These are phyloP conservation scores for Astur gentilis DNA, from an alignment of 2,113 vertebrate species.

Conservation along the genomic window DNA sequence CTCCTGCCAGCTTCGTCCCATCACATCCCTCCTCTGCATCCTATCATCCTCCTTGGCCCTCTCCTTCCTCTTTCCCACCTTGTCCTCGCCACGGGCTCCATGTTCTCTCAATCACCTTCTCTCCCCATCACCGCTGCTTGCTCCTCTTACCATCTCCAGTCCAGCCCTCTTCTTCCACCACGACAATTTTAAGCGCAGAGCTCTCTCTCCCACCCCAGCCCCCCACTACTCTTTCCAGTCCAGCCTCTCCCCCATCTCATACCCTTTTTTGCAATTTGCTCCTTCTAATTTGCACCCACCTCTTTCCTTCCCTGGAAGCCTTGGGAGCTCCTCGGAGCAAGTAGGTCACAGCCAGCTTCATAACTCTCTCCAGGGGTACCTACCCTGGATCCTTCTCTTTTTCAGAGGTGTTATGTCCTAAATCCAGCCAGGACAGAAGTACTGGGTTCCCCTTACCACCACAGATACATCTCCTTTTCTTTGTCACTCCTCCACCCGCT, in stretches of 20 bases:
- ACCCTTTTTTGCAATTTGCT: neutral
- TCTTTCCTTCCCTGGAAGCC: neutral
- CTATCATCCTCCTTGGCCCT: neutral
- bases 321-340: neutral
- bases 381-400: neutral
- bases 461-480: neutral
- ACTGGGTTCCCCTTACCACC: neutral
- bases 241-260: neutral
- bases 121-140: neutral
- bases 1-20: neutral
- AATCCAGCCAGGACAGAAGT: neutral
- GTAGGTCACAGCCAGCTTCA: neutral
- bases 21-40: neutral
- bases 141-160: neutral
- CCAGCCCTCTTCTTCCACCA: neutral
- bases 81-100: neutral
- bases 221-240: neutral
- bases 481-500: neutral
- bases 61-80: neutral
- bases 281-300: neutral
- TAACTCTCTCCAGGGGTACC: neutral
- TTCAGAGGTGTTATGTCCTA: neutral
- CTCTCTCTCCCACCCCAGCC: neutral
- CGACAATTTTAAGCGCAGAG: neutral
- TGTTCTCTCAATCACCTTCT: neutral